Evolutionary conservation across 2,888 invertebrate species (phyloP).

Genomic region (Macrophya alboannulata): DNA sequence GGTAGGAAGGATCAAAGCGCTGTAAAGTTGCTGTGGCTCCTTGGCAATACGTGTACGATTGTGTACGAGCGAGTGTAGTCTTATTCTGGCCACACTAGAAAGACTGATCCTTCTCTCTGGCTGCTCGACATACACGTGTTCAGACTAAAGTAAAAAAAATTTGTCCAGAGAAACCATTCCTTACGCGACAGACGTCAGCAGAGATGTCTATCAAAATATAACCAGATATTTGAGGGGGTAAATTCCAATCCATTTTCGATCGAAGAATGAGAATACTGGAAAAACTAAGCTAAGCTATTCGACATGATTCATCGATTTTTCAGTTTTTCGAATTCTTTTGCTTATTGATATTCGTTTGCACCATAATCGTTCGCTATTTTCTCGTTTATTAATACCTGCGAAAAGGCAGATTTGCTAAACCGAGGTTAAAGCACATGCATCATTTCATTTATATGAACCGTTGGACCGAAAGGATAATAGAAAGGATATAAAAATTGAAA

Average conservation of each 20-base stretch:
- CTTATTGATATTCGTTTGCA: background rate
- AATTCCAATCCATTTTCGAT: background rate
- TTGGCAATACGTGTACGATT: background rate
- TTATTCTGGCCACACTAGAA: background rate
- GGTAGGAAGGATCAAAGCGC: background rate
- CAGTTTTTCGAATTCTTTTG: background rate
- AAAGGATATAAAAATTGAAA: background rate
- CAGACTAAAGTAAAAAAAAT: background rate
- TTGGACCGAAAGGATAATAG: background rate
- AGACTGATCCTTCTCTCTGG: background rate
- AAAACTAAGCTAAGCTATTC: background rate
- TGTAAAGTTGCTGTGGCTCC: background rate
- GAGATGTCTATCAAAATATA: background rate
- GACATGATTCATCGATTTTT: background rate
- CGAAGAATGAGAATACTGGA: background rate
- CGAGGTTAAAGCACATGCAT: background rate
- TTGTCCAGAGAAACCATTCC: background rate
- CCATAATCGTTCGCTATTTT: background rate
- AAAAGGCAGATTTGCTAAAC: background rate
- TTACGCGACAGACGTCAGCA: background rate
- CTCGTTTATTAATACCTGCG: background rate
- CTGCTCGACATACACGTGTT: background rate
- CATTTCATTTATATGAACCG: constrained; percentile 1
- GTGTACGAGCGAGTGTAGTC: background rate
- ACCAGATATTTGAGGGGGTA: background rate